Evolutionary conservation across 2,888 invertebrate species (phyloP).

Genomic region (Dynastes hyllus): DNA sequence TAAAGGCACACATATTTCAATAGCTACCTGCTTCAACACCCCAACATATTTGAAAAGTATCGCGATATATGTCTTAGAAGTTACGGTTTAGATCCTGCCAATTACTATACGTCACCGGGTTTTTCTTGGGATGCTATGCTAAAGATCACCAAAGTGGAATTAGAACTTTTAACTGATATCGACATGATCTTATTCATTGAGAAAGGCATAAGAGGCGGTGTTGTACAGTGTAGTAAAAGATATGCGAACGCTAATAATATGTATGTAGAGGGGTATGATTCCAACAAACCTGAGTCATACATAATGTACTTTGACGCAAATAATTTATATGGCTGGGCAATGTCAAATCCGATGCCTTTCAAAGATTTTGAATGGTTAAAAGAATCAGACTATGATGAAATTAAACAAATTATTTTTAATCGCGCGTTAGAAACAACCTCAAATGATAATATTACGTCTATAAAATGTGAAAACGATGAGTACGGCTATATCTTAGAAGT

Average conservation of each 20-base stretch:
- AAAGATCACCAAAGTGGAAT: conserved; percentile 61
- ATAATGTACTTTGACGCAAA: conserved; percentile 54
- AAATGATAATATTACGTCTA: background rate
- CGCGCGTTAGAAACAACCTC: background rate
- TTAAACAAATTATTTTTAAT: background rate
- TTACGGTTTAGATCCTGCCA: conserved; percentile 61
- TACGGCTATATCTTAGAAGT: conserved; percentile 32
- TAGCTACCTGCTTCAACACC: too few species aligned
- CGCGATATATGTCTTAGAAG: conserved; percentile 57
- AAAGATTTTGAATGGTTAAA: background rate
- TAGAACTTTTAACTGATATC: conserved; percentile 65
- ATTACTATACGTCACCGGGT: conserved; percentile 64
- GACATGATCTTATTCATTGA: conserved; percentile 63
- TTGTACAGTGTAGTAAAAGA: conserved; percentile 59
- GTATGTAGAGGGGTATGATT: conserved; percentile 63
- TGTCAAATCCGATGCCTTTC: conserved; percentile 46
- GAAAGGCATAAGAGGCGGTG: conserved; percentile 51
- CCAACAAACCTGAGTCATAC: conserved; percentile 47
- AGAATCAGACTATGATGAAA: background rate
- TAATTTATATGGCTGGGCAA: conserved; percentile 56
- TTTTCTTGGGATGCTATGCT: conserved; percentile 65
- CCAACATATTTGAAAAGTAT: conserved; percentile 54
- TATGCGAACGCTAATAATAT: conserved; percentile 65
- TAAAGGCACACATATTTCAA: too few species aligned
- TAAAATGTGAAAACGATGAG: background rate